A percentile compares a stretch with the other conserved stretches of the same genome.
phyloP scores from a whole-genome alignment of 2,888 invertebrate genomes.

The Zygothrica quintamaculata region DNA sequence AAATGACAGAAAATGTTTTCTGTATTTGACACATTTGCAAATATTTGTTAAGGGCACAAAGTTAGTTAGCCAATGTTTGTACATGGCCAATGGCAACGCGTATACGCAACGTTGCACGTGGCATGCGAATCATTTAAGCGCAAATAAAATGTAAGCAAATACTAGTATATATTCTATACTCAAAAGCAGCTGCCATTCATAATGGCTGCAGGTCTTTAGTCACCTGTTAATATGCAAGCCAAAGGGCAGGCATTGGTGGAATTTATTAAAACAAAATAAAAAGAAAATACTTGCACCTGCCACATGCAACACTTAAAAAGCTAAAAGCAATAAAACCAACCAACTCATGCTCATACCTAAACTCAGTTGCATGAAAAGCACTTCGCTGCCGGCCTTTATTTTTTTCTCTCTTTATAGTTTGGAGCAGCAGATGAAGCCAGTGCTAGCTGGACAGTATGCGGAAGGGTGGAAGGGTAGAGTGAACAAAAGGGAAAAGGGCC shows the following conservation, averaged over 20 bases:
- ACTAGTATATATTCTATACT: background rate
- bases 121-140: constrained; percentile 11
- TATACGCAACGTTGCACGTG: constrained; percentile 30
- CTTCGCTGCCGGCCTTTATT: constrained; percentile 39
- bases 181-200: constrained; percentile 34
- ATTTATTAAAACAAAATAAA: no score
- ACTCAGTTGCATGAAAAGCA: constrained; percentile 16
- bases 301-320: constrained; percentile 47
- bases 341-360: background rate
- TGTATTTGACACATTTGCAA: constrained; percentile 59
- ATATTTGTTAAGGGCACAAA: constrained; percentile 43
- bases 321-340: constrained; percentile 35
- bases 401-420: no score
- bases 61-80: constrained; percentile 17
- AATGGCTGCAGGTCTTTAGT: constrained; percentile 49
- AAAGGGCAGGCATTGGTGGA: constrained; percentile 37
- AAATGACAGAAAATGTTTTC: constrained; percentile 39
- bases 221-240: constrained; percentile 60
- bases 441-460: background rate
- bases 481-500: background rate
- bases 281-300: constrained; percentile 43
- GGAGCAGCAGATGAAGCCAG: constrained; percentile 2
- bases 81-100: constrained; percentile 30
- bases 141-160: constrained; percentile 28
- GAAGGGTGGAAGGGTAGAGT: background rate